phyloP scores from a whole-genome alignment of 2,888 invertebrate species.

The Watsonalla cultraria region DNA sequence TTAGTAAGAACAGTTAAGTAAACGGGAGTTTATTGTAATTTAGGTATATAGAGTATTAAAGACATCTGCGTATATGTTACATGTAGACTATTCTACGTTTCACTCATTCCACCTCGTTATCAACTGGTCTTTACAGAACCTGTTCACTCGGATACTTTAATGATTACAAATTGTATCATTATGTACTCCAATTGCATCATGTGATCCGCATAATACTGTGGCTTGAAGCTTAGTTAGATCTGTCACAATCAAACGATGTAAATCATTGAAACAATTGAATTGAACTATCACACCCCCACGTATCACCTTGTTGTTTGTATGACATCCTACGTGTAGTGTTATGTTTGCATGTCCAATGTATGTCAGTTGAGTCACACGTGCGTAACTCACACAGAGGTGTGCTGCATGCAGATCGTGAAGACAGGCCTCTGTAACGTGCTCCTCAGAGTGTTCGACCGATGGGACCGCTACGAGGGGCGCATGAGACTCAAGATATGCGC shows the following conservation, averaged over 20 bases:
- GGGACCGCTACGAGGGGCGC: constrained; percentile 82
- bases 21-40: constrained; percentile 1
- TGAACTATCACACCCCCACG: constrained; percentile 12
- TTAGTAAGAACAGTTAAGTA: constrained; percentile 82
- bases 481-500: constrained; percentile 80
- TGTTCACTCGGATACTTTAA: not conserved
- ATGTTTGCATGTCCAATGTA: constrained; percentile 40
- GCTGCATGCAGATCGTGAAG: constrained; percentile 82
- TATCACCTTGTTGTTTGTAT: constrained; percentile 2
- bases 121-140: not conserved
- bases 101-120: not conserved
- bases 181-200: not conserved
- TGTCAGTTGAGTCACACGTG: constrained; percentile 53
- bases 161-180: not conserved
- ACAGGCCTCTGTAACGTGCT: constrained; percentile 77
- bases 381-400: constrained; percentile 78
- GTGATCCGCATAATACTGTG: not conserved
- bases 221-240: not conserved
- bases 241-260: constrained; percentile 20
- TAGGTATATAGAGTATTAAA: not conserved
- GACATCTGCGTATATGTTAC: not conserved
- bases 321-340: constrained; percentile 22
- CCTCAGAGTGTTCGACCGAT: constrained; percentile 80
- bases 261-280: constrained; percentile 11
- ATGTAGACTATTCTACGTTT: not conserved